Conservation (phyloP, 2,113 vertebrate genomes). For the Cryptomyrus ogoouensis region DNA sequence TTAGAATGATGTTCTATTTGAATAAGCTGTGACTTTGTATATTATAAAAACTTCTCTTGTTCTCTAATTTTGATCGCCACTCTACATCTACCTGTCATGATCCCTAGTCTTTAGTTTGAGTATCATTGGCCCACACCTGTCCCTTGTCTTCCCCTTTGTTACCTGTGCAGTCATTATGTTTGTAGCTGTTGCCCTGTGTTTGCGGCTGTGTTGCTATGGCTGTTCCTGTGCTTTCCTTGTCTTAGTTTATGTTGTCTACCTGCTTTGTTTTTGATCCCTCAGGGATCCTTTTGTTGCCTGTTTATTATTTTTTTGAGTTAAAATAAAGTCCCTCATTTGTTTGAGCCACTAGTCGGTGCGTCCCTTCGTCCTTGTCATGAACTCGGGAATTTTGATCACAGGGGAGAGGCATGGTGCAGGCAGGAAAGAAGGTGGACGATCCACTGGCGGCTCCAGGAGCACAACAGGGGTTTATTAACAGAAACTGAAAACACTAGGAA, state of each 20-base stretch:
- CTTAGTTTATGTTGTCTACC: neutral
- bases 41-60: too few species aligned
- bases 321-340: neutral
- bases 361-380: too few species aligned
- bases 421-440: too few species aligned
- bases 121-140: neutral
- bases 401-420: too few species aligned
- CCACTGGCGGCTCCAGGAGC: too few species aligned
- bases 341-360: neutral
- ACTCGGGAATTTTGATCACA: too few species aligned
- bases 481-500: too few species aligned
- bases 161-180: neutral
- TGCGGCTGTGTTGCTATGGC: neutral
- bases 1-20: too few species aligned
- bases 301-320: neutral
- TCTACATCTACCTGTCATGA: neutral
- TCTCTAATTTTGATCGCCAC: too few species aligned
- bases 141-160: neutral
- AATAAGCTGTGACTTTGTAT: too few species aligned
- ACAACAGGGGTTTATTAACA: too few species aligned
- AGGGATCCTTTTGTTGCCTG: neutral
- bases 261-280: neutral
- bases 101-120: neutral
- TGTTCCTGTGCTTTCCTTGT: neutral
- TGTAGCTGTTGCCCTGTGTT: neutral